Percentiles rank a stretch among this genome's conserved stretches.
Evolutionary conservation across 1,140 invertebrate species (phyloP).

Genomic region (Pygmarrhopalites habei): DNA sequence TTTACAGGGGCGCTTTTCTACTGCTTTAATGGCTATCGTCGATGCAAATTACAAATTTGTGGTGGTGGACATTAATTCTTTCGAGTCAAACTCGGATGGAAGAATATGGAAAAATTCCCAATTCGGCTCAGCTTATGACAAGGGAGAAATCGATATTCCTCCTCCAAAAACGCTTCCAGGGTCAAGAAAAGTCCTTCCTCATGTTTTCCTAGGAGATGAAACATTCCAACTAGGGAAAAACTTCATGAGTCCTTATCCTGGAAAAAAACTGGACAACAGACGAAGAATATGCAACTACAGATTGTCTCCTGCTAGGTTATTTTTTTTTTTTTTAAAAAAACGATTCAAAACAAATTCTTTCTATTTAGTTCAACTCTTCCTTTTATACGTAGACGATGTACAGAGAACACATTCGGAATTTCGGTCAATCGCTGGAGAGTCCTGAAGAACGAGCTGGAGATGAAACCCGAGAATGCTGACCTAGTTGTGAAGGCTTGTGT

Average conservation of each 20-base stretch:
- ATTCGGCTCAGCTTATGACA: slow-evolving; percentile 17
- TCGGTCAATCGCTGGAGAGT: background rate
- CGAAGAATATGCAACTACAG: slow-evolving; percentile 4
- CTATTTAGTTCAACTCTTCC: background rate
- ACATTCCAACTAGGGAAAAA: background rate
- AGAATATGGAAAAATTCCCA: slow-evolving; percentile 14
- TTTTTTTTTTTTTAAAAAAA: background rate
- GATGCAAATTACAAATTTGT: slow-evolving; percentile 41
- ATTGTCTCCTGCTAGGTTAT: background rate
- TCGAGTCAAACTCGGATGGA: background rate
- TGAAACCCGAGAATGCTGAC: slow-evolving; percentile 13
- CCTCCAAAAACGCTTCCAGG: background rate
- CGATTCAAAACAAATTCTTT: background rate
- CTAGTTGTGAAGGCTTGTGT: slow-evolving; percentile 16
- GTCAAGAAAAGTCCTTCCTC: background rate
- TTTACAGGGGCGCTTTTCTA: slow-evolving; percentile 28
- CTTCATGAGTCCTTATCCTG: slow-evolving; percentile 3
- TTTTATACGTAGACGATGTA: slow-evolving; percentile 2
- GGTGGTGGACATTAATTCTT: slow-evolving; percentile 1
- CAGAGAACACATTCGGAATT: slow-evolving; percentile 17
- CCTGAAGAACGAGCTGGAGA: background rate
- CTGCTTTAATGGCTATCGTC: slow-evolving; percentile 40
- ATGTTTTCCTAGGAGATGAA: slow-evolving; percentile 5
- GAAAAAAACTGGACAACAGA: background rate
- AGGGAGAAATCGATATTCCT: slow-evolving; percentile 13